phyloP scores from a whole-genome alignment of 2,888 invertebrate genomes.

The Eilema depressum region DNA sequence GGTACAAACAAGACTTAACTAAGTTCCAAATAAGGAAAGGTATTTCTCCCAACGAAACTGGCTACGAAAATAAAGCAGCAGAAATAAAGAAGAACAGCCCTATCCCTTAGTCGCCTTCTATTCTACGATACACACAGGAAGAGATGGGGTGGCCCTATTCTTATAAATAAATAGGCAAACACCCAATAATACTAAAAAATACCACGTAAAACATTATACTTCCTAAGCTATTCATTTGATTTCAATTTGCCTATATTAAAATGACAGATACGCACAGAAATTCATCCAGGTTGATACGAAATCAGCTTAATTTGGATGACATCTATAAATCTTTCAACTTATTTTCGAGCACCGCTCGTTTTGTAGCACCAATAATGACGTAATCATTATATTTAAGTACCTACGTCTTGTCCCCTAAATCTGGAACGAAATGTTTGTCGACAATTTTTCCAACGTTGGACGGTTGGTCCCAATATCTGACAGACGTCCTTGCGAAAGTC shows the following conservation, averaged over 20 bases:
- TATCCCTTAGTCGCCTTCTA: too few species aligned
- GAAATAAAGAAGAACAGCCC: too few species aligned
- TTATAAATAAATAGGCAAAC: too few species aligned
- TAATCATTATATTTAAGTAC: constrained; percentile 9
- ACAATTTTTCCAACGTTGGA: constrained; percentile 26
- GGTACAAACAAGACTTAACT: too few species aligned
- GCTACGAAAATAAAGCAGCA: too few species aligned
- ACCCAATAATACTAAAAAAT: too few species aligned
- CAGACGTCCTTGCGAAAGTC: constrained; percentile 49
- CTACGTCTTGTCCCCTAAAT: neutral
- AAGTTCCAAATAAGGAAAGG: too few species aligned
- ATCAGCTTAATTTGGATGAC: neutral
- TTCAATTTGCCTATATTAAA: neutral
- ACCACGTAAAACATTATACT: too few species aligned
- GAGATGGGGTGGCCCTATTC: too few species aligned
- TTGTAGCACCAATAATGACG: neutral
- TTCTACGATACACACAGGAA: too few species aligned
- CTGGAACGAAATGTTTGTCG: neutral
- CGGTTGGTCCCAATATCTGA: constrained; percentile 17
- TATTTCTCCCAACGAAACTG: too few species aligned
- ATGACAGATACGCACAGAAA: too few species aligned
- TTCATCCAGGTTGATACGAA: neutral
- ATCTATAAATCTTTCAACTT: neutral
- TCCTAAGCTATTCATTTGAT: neutral
- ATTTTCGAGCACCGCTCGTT: neutral